Base-by-base conservation (phyloP, 2,113 vertebrate species). In the Condylura cristata region DNA sequence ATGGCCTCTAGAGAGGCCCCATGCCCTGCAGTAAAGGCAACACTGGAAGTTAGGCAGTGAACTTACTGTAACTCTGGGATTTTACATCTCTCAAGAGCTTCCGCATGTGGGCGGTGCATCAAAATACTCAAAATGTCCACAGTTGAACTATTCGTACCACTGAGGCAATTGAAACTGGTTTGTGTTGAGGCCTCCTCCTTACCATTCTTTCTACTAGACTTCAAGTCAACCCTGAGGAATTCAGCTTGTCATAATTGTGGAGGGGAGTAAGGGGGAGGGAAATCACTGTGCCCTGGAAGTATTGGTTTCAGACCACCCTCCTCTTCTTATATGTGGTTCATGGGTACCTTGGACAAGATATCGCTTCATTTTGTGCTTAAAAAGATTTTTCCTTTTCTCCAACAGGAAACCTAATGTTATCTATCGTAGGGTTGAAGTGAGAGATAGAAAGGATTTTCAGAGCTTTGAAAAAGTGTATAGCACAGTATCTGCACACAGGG, bases 331-430 rank as follows among this genome's bases (percentile, higher is more conserved):
- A 28, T 32, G 20, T 28, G 24, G 9, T 32, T 34, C 26, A 2
- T 20, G 4, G 5, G 22, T 9, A 30, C 66, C 6, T 0, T 37
- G 37, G 75, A 9, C 8, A 5, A 20, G 12, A 6, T 16, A 10
- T 37, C 65, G 70, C 24, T 53, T 41, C 28, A 8, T 51, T 28
- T 48, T 16, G 30, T 76, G 8, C 39, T 61, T 72, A 22, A 24
- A 18, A 51, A 68, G 83, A 48, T n/a, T 51, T 63, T 8, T 22
- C 39, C 2, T 46, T n/a, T 41, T 65, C 32, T 5, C 4, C 37
- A 70, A 13, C 24, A 26, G 16, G 53, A 32, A 48, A 11, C 37
- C 44, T 16, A 32, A 1, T 37, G 60, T 13, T 22, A 4, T 56
- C 32, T n/a, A 0, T 74, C 18, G 74, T 9, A 20, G 12, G 39